These are phyloP conservation scores for Chrysolina oricalcia DNA, from an alignment of 2,888 invertebrate genomes.

Conservation along the genomic window DNA sequence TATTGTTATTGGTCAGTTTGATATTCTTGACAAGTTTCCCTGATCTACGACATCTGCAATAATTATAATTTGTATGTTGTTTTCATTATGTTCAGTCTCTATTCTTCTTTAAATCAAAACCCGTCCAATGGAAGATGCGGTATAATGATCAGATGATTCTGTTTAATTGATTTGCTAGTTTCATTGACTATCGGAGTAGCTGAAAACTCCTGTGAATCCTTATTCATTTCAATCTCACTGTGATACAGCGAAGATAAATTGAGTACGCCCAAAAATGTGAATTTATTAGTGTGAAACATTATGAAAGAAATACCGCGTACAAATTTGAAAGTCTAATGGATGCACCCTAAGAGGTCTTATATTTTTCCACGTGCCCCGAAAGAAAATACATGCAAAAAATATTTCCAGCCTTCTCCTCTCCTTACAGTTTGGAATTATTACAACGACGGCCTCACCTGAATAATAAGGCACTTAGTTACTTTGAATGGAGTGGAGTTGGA, in stretches of 20 bases:
- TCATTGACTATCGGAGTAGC: neutral
- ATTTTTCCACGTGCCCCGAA: neutral
- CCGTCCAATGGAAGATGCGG: too few relatives aligned
- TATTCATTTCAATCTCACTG: neutral
- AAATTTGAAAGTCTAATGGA: conserved; percentile 1
- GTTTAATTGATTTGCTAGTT: too few relatives aligned
- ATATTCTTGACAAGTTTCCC: too few relatives aligned
- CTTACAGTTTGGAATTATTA: neutral
- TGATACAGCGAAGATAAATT: neutral
- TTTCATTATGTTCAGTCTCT: too few relatives aligned
- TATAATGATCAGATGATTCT: too few relatives aligned
- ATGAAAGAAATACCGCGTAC: neutral
- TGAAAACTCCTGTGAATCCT: neutral
- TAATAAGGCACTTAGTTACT: conserved; percentile 7
- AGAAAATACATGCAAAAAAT: neutral
- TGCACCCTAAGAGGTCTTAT: conserved; percentile 1
- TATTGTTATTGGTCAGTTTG: too few relatives aligned
- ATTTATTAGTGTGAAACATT: conserved; percentile 12
- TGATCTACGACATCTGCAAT: too few relatives aligned
- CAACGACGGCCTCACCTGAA: neutral
- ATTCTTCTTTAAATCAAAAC: too few relatives aligned
- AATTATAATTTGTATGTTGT: too few relatives aligned
- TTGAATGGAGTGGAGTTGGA: neutral
- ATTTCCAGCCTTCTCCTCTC: neutral
- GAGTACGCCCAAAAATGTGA: neutral